Percentiles rank a stretch among this genome's conserved stretches.
Evolutionary conservation across 2,888 invertebrate genomes (phyloP).

Genomic region (Diachrysia chrysitis): DNA sequence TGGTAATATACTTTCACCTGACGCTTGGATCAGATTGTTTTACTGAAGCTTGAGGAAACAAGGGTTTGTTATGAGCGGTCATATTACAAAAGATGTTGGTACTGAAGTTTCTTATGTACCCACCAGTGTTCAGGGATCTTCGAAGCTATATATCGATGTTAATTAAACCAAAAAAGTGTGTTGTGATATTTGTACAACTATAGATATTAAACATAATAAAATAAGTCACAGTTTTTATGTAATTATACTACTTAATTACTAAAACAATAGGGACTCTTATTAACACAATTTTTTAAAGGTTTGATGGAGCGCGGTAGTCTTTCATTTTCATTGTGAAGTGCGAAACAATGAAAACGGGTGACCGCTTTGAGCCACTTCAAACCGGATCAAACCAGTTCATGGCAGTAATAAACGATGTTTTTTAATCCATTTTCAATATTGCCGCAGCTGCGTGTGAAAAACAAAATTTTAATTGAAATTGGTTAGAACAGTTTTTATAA

Average conservation of each 20-base stretch:
- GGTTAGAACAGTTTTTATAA: not conserved
- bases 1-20: not conserved
- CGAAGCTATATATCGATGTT: too few relatives aligned
- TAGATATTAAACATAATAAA: too few relatives aligned
- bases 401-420: constrained; percentile 30
- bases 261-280: constrained; percentile 27
- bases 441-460: constrained; percentile 1
- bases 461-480: constrained; percentile 1
- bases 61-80: too few relatives aligned
- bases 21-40: not conserved
- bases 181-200: too few relatives aligned
- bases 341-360: constrained; percentile 47
- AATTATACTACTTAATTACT: too few relatives aligned
- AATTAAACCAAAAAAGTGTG: too few relatives aligned
- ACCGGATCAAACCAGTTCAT: constrained; percentile 44
- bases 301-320: constrained; percentile 32
- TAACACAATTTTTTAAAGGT: constrained; percentile 36
- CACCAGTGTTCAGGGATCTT: too few relatives aligned
- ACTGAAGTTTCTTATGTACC: too few relatives aligned
- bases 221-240: too few relatives aligned
- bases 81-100: too few relatives aligned
- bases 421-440: constrained; percentile 36
- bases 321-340: constrained; percentile 41
- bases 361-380: constrained; percentile 41
- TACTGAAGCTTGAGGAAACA: too few relatives aligned